A percentile compares a stretch with the other conserved stretches of the same genome.
These are phyloP conservation scores for Anniella stebbinsi DNA, from an alignment of 2,797 vertebrate genomes.

Conservation along the genomic window DNA sequence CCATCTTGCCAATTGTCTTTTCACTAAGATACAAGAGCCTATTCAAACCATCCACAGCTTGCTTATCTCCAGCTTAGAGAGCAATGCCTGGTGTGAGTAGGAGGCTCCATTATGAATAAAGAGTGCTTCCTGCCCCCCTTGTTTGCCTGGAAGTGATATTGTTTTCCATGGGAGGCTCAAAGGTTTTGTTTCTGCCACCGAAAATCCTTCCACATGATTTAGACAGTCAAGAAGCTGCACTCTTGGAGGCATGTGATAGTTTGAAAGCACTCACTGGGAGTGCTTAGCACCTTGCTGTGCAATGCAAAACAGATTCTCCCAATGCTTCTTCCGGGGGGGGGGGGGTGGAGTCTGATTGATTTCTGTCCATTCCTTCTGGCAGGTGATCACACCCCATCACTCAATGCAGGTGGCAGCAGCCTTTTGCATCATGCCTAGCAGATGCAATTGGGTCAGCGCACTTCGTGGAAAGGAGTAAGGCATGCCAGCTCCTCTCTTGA, in stretches of 20 bases:
- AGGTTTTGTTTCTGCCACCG: not conserved
- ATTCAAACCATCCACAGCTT: not conserved
- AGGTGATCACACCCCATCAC: not conserved
- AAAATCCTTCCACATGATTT: not conserved
- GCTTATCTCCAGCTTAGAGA: too few species aligned
- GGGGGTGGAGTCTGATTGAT: conserved; percentile 23
- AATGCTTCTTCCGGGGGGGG: not conserved
- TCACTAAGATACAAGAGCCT: not conserved
- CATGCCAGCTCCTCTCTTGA: not conserved
- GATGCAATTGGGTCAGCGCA: not conserved
- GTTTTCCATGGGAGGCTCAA: not conserved
- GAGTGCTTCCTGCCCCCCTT: not conserved
- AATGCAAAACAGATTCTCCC: not conserved
- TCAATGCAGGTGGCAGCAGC: not conserved
- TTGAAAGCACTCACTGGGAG: not conserved
- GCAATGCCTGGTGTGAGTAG: not conserved
- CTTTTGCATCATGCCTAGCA: not conserved
- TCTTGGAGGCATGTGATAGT: not conserved
- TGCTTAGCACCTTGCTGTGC: not conserved
- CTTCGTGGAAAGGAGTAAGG: not conserved
- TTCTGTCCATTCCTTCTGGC: conserved; percentile 12
- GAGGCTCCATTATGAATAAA: not conserved
- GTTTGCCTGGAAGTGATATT: not conserved
- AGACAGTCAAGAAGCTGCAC: not conserved
- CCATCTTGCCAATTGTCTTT: not conserved